Conservation (phyloP, 2,888 invertebrate species). For the Callyntrura sp. region DNA sequence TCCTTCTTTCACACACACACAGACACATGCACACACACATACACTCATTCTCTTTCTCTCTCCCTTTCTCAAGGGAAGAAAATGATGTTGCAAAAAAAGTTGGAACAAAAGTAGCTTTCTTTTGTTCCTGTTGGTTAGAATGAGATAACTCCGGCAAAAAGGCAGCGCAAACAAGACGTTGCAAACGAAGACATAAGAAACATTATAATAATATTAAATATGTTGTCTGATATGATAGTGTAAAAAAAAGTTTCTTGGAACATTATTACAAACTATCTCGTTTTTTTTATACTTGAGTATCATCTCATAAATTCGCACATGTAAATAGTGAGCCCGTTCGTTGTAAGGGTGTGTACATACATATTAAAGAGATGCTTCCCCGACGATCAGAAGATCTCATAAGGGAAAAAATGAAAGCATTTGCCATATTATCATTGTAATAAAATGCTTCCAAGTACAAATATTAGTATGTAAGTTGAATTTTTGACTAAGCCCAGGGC, state of each 20-base stretch:
- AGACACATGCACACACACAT: no score
- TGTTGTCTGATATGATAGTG: not conserved
- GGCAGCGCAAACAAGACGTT: constrained; percentile 27
- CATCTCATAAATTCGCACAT: not conserved
- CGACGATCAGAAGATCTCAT: not conserved
- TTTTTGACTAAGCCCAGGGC: constrained; percentile 58
- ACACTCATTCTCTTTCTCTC: not conserved
- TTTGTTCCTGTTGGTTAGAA: constrained; percentile 45
- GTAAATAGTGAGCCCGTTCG: no score
- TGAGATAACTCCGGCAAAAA: constrained; percentile 42
- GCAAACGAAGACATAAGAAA: constrained; percentile 10
- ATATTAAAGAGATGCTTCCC: not conserved
- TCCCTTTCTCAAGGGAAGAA: constrained; percentile 50
- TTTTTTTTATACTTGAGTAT: not conserved
- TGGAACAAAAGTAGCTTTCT: constrained; percentile 51
- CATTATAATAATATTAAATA: constrained; percentile 10
- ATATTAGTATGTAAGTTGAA: constrained; percentile 28
- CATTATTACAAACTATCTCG: not conserved
- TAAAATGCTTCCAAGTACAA: constrained; percentile 32
- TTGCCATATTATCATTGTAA: constrained; percentile 20
- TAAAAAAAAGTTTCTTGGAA: constrained; percentile 14
- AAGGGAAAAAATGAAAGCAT: not conserved
- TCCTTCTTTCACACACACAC: not conserved
- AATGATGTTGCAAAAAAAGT: constrained; percentile 59
- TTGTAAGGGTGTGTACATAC: not conserved